Evolutionary conservation across 2,888 invertebrate genomes (phyloP), one percentile per base, ranked within the genome.

Genomic region (Physocephala rufipes): DNA sequence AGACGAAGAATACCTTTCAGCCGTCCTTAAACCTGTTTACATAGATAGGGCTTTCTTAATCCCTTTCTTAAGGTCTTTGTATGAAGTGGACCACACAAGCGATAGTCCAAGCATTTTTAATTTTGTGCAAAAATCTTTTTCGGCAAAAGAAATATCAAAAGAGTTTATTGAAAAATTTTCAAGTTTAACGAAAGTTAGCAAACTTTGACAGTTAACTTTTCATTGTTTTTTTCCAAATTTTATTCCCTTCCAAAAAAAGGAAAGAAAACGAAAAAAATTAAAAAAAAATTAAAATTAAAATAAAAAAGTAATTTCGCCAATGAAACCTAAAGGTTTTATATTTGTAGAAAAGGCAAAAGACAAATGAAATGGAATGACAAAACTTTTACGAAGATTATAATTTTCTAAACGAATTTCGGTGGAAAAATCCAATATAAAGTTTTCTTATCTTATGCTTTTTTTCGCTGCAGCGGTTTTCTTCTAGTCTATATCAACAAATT

Each of bases 361-460:
- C 53, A 62, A 21, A 21, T 24, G 45, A 62, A 62, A 62, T 62
- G 45, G 49, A 64, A 64, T 67, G 67, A 55, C 67, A 55, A 67
- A 67, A 67, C 43, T 67, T 67, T 45, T 55, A 45, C 21, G 21
- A 45, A 28, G 55, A 58, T 67, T 43, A 58, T 58, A 66, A 53
- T 53, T 66, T 66, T 58, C 58, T 36, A 53, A 21, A 55, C 19
- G 55, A 63, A 43, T 55, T 67, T 55, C 13, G 30, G 43, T 55
- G 55, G 15, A 36, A 67, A 51, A 51, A 65, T 28, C 28, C 28
- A 65, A 15, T 21, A 19, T 49, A 49, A 65, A 65, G 49, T 65
- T 65, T 61, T n/a, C n/a, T 36, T 58, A 28, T 1, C 16, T 24
- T 28, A 26, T 28, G 12, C 21, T 53, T 24, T 9, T 59, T 59